phyloP scores from a whole-genome alignment of 2,797 vertebrate genomes.

The Tapirus indicus region DNA sequence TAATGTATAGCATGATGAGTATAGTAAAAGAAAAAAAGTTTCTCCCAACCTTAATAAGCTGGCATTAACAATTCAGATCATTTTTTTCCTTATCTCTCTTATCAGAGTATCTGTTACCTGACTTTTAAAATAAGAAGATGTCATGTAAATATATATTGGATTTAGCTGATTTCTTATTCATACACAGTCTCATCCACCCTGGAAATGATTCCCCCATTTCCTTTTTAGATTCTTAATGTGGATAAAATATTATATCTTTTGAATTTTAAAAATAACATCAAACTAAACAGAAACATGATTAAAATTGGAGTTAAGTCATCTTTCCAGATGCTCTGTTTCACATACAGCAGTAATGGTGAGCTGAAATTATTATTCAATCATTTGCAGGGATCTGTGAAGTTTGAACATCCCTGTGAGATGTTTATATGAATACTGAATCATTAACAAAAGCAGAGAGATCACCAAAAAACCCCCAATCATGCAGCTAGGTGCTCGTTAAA shows the following conservation, averaged over 20 bases:
- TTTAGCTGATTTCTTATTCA: not conserved
- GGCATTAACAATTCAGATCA: not conserved
- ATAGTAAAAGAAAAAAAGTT: not conserved
- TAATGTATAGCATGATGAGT: not conserved
- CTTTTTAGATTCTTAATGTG: not conserved
- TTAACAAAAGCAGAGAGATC: not conserved
- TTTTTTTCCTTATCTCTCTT: not conserved
- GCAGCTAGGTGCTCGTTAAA: slow-evolving; percentile 34
- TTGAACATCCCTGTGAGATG: not conserved
- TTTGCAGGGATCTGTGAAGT: not conserved
- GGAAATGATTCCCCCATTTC: not conserved
- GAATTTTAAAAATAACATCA: slow-evolving; percentile 22
- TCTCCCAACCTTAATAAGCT: not conserved
- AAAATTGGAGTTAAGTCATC: not conserved
- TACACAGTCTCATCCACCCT: not conserved
- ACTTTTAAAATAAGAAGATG: not conserved
- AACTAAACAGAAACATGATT: slow-evolving; percentile 26
- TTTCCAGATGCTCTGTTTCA: slow-evolving; percentile 10
- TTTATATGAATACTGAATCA: not conserved
- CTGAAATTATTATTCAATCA: not conserved
- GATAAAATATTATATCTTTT: slow-evolving; percentile 26
- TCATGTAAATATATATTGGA: not conserved
- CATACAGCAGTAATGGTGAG: not conserved
- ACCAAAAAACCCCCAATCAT: not conserved
- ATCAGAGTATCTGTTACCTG: not conserved